Conservation (phyloP, 2,797 vertebrate genomes). For the Apogon hyalosoma region DNA sequence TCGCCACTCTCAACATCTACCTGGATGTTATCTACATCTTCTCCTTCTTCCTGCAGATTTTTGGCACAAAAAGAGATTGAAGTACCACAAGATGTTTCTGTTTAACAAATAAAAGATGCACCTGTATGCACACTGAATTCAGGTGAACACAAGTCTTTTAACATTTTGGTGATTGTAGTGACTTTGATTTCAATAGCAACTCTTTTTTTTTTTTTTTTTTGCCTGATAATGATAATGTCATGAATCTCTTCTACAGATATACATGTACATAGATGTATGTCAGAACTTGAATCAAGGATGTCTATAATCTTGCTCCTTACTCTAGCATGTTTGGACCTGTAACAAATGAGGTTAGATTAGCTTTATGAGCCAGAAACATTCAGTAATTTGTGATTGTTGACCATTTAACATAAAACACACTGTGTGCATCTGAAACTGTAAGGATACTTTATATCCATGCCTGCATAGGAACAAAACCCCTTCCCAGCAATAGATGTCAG, state of each 20-base stretch:
- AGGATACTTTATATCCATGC: constrained; percentile 25
- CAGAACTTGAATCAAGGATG: constrained; percentile 26
- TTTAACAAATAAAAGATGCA: constrained; percentile 12
- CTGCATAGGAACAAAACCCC: constrained; percentile 16
- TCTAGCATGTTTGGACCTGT: constrained; percentile 57
- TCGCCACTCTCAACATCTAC: constrained; percentile 94
- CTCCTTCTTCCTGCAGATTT: constrained; percentile 93
- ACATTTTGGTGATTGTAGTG: constrained; percentile 36
- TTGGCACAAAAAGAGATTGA: constrained; percentile 87
- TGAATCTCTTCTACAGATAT: constrained; percentile 27
- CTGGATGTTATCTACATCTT: constrained; percentile 95
- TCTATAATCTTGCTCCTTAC: constrained; percentile 14
- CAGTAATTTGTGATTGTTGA: constrained; percentile 21
- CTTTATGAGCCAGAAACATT: constrained; percentile 36
- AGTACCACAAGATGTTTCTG: not conserved
- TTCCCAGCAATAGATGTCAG: constrained; percentile 35
- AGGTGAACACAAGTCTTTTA: constrained; percentile 15
- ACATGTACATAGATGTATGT: constrained; percentile 17
- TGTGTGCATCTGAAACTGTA: constrained; percentile 28
- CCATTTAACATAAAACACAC: constrained; percentile 23
- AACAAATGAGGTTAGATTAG: constrained; percentile 35
- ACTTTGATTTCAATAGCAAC: constrained; percentile 40
- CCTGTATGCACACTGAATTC: constrained; percentile 3
- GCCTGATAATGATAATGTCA: constrained; percentile 29
- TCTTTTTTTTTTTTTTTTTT: constrained; percentile 45